Conservation (phyloP, 2,797 vertebrate species). For the Pantherophis vulpinus region DNA sequence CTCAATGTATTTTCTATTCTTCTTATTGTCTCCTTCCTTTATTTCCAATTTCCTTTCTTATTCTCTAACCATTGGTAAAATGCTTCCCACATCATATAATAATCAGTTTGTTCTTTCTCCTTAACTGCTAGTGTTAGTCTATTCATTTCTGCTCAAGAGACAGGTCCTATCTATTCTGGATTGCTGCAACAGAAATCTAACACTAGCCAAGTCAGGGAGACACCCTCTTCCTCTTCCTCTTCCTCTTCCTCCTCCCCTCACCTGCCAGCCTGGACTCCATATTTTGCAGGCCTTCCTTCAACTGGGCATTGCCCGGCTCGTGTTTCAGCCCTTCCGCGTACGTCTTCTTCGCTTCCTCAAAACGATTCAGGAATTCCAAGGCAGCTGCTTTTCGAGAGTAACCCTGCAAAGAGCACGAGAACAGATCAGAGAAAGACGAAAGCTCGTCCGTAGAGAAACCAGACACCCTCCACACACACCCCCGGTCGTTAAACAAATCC, state of each 20-base stretch:
- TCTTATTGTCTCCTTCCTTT: too few relatives aligned
- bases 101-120: too few relatives aligned
- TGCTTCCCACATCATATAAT: too few relatives aligned
- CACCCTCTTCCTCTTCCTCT: too few relatives aligned
- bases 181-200: not conserved
- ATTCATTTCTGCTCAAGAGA: not conserved
- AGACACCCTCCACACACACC: too few relatives aligned
- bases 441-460: not conserved
- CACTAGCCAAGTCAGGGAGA: not conserved
- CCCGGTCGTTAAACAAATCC: not conserved
- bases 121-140: too few relatives aligned
- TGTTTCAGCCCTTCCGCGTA: slow-evolving; percentile 89
- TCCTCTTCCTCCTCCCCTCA: slow-evolving; percentile 26
- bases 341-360: slow-evolving; percentile 87
- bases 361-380: slow-evolving; percentile 86
- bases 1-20: too few relatives aligned
- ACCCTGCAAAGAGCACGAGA: slow-evolving; percentile 72
- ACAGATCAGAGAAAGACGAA: too few relatives aligned
- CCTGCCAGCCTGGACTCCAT: slow-evolving; percentile 81
- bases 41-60: too few relatives aligned
- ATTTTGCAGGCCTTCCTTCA: slow-evolving; percentile 84
- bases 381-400: slow-evolving; percentile 93
- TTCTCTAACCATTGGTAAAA: too few relatives aligned
- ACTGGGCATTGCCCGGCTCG: slow-evolving; percentile 81
- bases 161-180: not conserved